Base-by-base conservation (phyloP, 2,888 invertebrate genomes). In the Lathronympha strigana region DNA sequence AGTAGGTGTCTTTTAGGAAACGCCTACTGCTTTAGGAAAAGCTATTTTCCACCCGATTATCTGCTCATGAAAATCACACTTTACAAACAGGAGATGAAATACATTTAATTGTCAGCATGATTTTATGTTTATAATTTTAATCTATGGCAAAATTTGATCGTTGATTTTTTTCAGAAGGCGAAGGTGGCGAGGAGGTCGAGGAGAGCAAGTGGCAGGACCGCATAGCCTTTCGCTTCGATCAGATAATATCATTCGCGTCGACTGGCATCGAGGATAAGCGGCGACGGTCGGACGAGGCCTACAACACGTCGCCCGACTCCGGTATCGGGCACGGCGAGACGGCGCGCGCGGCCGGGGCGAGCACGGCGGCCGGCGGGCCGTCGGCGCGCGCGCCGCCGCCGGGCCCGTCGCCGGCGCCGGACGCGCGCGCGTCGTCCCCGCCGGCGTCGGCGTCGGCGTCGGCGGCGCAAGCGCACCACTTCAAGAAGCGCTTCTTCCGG, bases 181-280 rank as follows among this genome's bases (percentile, higher is more conserved):
- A 94, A 80, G 93, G 88, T 71, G 93, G 93, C 76, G 94, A 94
- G 79, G 95, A 95, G 75, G 96, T 95, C 73, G 95, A 96, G 83
- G 96, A 96, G 86, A 95, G 96, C 75, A 96, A 97, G 86, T 98
- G 98, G 98, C 97, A 98, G 86, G 97, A 97, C 86, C 95, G 97
- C 73, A 97, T 98, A 76, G 97, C 96, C 83, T 97, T 96, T 73
- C 97, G 97, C 61, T 98, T 98, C 92, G 98, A 98, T 90, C 95
- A 97, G 73, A 93, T 98, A 76, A 97, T 98, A 73, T 98, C 97
- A 67, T 97, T 98, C 83, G 98, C 98, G 54, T 97, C 98, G 43
- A 97, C 97, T 15, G 98, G 98, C 79, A 93, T 98, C 83, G 97
- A 97, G 83, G 96, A 97, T 87, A 95, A 97, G 79, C 94, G 97